Conservation (phyloP, 2,797 vertebrate genomes). For the Paedocypris micromegethes region DNA sequence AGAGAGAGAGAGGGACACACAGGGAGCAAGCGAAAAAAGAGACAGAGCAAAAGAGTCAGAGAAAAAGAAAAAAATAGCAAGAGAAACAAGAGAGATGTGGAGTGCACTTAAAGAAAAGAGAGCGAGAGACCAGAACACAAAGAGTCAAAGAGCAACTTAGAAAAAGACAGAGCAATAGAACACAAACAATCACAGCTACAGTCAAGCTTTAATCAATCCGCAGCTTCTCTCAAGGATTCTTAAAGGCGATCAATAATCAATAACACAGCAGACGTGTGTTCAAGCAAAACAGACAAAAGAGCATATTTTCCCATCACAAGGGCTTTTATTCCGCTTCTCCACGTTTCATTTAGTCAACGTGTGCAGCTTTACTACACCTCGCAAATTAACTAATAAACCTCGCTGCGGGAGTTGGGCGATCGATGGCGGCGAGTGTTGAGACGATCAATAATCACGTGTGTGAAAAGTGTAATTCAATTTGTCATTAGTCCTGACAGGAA, state of each 20-base stretch:
- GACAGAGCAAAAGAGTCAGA: too few species aligned
- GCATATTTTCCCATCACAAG: slow-evolving; percentile 5
- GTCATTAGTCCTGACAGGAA: slow-evolving; percentile 25
- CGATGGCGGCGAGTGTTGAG: not conserved
- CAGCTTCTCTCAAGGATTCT: not conserved
- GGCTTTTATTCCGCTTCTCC: too few species aligned
- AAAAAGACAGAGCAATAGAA: slow-evolving; percentile 1
- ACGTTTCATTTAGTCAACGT: not conserved
- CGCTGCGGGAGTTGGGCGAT: not conserved
- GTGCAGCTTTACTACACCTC: not conserved
- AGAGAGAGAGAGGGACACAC: too few species aligned
- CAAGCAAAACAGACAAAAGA: slow-evolving; percentile 3
- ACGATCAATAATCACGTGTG: slow-evolving; percentile 34
- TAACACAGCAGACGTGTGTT: not conserved
- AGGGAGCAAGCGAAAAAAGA: not conserved
- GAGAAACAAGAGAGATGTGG: too few species aligned
- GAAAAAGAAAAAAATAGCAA: too few species aligned
- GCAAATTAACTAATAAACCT: not conserved
- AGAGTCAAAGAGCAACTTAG: not conserved
- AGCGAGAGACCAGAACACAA: too few species aligned
- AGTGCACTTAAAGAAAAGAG: too few species aligned
- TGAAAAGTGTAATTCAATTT: slow-evolving; percentile 26
- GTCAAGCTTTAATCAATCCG: not conserved
- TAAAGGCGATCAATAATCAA: not conserved
- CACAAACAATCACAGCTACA: slow-evolving; percentile 1